Base-by-base conservation (phyloP, 1,140 invertebrate genomes). In the Trichonephila inaurata region DNA sequence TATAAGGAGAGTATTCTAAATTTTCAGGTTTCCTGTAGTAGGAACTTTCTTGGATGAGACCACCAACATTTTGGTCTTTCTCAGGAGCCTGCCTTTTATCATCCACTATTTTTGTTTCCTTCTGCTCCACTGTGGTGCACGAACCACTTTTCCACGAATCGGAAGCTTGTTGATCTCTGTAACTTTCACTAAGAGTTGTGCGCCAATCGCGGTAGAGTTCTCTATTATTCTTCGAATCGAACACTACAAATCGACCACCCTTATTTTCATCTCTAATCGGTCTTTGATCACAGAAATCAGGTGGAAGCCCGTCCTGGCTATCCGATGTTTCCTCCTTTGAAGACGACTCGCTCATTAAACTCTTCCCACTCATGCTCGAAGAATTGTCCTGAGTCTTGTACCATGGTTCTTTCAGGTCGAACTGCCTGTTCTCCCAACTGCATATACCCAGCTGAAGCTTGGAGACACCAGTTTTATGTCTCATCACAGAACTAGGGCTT, bases 401-500 rank as follows among this genome's bases (percentile, higher is more conserved):
- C 92, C 92, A 93, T 7, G 60, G 21, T 6, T 66, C 82, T 66
- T 83, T 81, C 8, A 24, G 33, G 6, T 92, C 91, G 51, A 88
- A 81, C 10, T 19, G 44, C 5, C 92, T 24, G 21, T 82, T 58
- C n/a, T 88, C 92, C 92, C 92, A 93, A n/a, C 24, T 92, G 64
- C 91, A 72, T 24, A 72, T 69, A 3, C 92, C 92, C 21, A 24
- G 7, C 14, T 86, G 89, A 16, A 60, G 61, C 62, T 72, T 92
- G 62, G 91, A 86, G 62, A 83, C 81, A 21, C 62, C 62, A 51
- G 92, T 44, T 82, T 93, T 93, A 28, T 93, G 92, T n/a, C 83
- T 88, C 92, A 93, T 93, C 72, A 93, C 92, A 64, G 92, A 88
- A 58, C 92, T 93, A 44, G 92, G 92, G 86, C 92, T 93, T 62